phyloP scores from a whole-genome alignment of 2,888 invertebrate genomes.

The Penaeus monodon region DNA sequence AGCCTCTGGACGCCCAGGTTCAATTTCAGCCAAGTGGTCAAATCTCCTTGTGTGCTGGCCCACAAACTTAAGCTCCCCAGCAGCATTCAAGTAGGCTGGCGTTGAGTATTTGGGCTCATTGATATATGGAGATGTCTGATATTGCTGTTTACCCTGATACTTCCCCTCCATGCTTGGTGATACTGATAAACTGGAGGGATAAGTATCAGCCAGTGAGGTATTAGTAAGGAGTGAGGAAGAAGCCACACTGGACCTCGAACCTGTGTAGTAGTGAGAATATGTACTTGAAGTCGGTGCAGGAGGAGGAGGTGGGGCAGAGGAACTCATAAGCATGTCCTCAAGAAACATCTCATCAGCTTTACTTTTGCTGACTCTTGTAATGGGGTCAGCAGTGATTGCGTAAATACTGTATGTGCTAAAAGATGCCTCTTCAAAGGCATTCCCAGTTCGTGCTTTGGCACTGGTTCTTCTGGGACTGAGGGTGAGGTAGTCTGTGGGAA shows the following conservation, averaged over 20 bases:
- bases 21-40: slow-evolving; percentile 52
- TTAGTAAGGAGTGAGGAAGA: slow-evolving; percentile 51
- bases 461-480: slow-evolving; percentile 45
- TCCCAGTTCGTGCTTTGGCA: slow-evolving; percentile 32
- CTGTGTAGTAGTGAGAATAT: slow-evolving; percentile 56
- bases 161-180: slow-evolving; percentile 35
- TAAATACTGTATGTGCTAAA: slow-evolving; percentile 59
- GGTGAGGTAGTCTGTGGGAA: slow-evolving; percentile 42
- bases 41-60: slow-evolving; percentile 53
- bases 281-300: slow-evolving; percentile 61
- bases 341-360: slow-evolving; percentile 50
- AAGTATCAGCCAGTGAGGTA: slow-evolving; percentile 46
- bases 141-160: slow-evolving; percentile 50
- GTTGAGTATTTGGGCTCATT: slow-evolving; percentile 59
- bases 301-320: slow-evolving; percentile 57
- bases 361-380: slow-evolving; percentile 14
- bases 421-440: slow-evolving; percentile 39
- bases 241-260: slow-evolving; percentile 47
- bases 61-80: slow-evolving; percentile 62
- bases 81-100: slow-evolving; percentile 61
- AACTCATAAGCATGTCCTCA: slow-evolving; percentile 50
- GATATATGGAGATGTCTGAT: slow-evolving; percentile 51
- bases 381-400: slow-evolving; percentile 50
- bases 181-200: slow-evolving; percentile 44
- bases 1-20: slow-evolving; percentile 51